Evolutionary conservation across 2,113 vertebrate species (phyloP).

Genomic region (Odobenus rosmarus): DNA sequence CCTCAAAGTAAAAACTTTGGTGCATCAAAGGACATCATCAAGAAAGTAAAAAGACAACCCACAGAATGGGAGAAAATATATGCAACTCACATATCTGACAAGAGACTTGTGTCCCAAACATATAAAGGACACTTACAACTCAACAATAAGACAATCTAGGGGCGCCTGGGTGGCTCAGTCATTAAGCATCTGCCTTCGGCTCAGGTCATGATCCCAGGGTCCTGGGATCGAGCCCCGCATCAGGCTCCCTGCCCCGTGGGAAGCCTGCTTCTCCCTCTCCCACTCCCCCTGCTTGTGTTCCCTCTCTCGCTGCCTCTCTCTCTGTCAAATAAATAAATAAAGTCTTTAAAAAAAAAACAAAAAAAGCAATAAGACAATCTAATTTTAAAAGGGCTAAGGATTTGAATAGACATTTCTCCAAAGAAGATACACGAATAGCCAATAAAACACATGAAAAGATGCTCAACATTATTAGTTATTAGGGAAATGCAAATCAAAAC

Average conservation of each 20-base stretch:
- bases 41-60: neutral
- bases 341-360: no score
- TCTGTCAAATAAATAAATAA: no score
- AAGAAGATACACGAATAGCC: slow-evolving; percentile 14
- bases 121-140: slow-evolving; percentile 19
- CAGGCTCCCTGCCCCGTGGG: no score
- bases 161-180: no score
- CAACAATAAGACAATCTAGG: slow-evolving; percentile 7
- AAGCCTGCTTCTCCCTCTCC: no score
- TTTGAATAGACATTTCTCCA: slow-evolving; percentile 27
- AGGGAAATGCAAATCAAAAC: slow-evolving; percentile 54
- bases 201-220: no score
- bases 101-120: slow-evolving; percentile 22
- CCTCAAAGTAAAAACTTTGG: neutral
- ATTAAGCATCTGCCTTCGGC: no score
- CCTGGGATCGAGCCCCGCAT: no score
- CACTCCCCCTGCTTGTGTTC: no score
- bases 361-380: neutral
- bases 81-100: slow-evolving; percentile 24
- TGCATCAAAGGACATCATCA: neutral
- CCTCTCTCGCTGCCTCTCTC: no score
- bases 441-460: slow-evolving; percentile 23
- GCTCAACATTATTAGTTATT: slow-evolving; percentile 21
- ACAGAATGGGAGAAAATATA: slow-evolving; percentile 24
- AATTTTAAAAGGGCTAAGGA: slow-evolving; percentile 23